These are phyloP conservation scores for Musca vetustissima DNA, from an alignment of 1,140 invertebrate species.

Conservation along the genomic window DNA sequence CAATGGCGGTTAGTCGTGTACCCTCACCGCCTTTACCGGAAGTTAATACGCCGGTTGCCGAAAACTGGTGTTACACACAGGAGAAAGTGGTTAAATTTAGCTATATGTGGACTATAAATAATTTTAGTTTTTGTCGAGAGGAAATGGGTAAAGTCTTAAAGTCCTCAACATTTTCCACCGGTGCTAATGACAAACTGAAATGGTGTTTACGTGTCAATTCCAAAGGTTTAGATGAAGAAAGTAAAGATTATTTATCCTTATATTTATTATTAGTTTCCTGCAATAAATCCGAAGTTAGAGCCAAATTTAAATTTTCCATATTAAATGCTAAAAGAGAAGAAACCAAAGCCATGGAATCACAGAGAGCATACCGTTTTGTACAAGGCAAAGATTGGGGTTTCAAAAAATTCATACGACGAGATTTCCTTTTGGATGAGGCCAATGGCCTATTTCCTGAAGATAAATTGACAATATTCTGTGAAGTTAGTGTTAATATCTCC, in stretches of 20 bases:
- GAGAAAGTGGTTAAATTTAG: conserved; percentile 99
- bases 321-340: conserved; percentile 99
- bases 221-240: conserved; percentile 99
- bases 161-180: conserved; percentile 98
- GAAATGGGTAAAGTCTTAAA: conserved; percentile 99
- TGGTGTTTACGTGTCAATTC: conserved; percentile 99
- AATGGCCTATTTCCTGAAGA: conserved; percentile 97
- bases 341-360: conserved; percentile 96
- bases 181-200: conserved; percentile 98
- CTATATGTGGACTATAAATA: conserved; percentile 99
- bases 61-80: conserved; percentile 97
- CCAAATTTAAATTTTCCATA: conserved; percentile 99
- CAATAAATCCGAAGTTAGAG: conserved; percentile 99
- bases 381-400: conserved; percentile 99
- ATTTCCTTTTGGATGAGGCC: conserved; percentile 96
- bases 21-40: conserved; percentile 86
- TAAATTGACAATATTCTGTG: conserved; percentile 98
- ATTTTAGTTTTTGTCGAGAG: conserved; percentile 99
- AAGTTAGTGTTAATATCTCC: conserved; percentile 95
- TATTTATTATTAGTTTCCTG: conserved; percentile 98
- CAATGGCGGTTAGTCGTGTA: conserved; percentile 88
- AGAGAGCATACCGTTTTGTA: conserved; percentile 95
- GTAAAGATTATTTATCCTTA: conserved; percentile 98
- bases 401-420: conserved; percentile 98
- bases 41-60: conserved; percentile 89